Evolutionary conservation across 2,888 invertebrate species (phyloP).

Genomic region (Drosophila affinis): DNA sequence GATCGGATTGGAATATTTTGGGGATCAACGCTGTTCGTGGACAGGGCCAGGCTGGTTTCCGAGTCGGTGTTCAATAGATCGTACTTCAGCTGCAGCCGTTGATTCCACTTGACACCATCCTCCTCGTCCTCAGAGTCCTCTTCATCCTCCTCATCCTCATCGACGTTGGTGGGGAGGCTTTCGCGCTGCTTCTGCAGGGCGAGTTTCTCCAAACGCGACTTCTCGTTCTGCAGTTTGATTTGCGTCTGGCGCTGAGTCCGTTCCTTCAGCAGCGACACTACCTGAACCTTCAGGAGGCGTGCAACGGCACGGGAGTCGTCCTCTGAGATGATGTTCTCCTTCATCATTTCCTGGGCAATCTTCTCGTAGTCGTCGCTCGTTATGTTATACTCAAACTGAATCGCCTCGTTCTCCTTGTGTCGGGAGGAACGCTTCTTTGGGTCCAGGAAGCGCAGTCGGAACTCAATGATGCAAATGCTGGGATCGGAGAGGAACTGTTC

Average conservation of each 20-base stretch:
- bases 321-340: constrained; percentile 96
- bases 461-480: constrained; percentile 91
- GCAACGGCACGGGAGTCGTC: constrained; percentile 96
- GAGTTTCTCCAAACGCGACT: constrained; percentile 84
- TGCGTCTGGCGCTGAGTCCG: constrained; percentile 87
- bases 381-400: constrained; percentile 98
- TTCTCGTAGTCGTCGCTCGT: constrained; percentile 96
- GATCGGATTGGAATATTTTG: constrained; percentile 82
- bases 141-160: constrained; percentile 82
- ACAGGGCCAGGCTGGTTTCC: constrained; percentile 80
- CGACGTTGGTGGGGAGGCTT: constrained; percentile 81
- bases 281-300: constrained; percentile 94
- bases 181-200: constrained; percentile 85
- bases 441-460: constrained; percentile 96
- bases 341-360: constrained; percentile 97
- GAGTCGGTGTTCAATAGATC: constrained; percentile 69
- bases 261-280: constrained; percentile 84
- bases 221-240: constrained; percentile 86
- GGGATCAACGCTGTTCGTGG: constrained; percentile 84
- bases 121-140: constrained; percentile 81
- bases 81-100: constrained; percentile 58
- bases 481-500: constrained; percentile 87
- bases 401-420: constrained; percentile 99
- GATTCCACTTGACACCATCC: constrained; percentile 67
- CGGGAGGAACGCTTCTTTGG: constrained; percentile 98